Evolutionary conservation across 2,888 invertebrate species (phyloP).

Genomic region (Drosophila stalkeri): DNA sequence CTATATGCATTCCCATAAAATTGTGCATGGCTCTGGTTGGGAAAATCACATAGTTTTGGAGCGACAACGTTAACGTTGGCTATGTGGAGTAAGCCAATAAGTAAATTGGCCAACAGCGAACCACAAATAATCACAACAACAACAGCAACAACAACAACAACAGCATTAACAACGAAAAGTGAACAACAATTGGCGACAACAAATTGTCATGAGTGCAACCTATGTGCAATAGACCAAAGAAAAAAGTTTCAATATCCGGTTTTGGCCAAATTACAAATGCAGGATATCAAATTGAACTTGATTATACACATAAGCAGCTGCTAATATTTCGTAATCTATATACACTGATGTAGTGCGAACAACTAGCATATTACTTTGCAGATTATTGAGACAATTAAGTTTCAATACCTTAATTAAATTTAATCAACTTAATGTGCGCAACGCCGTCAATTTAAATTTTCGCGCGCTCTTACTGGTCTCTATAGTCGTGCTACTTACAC

Average conservation of each 20-base stretch:
- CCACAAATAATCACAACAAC: constrained; percentile 31
- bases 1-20: constrained; percentile 39
- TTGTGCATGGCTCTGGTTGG: constrained; percentile 41
- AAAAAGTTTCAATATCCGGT: constrained; percentile 31
- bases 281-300: constrained; percentile 15
- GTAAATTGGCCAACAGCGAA: constrained; percentile 70
- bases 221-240: not conserved
- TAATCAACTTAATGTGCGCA: not conserved
- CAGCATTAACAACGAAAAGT: constrained; percentile 17
- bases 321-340: constrained; percentile 1
- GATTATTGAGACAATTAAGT: not conserved
- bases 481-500: constrained; percentile 16
- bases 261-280: constrained; percentile 4
- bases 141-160: constrained; percentile 7
- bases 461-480: constrained; percentile 8
- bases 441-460: not conserved
- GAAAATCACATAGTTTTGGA: constrained; percentile 55
- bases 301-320: not conserved
- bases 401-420: constrained; percentile 6
- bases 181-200: constrained; percentile 43
- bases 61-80: constrained; percentile 18
- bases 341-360: constrained; percentile 2
- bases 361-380: constrained; percentile 7
- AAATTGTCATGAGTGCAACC: constrained; percentile 35
- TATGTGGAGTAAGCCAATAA: constrained; percentile 81